These are phyloP conservation scores for Lithophane ornitopus DNA, from an alignment of 2,888 invertebrate genomes.

Conservation along the genomic window DNA sequence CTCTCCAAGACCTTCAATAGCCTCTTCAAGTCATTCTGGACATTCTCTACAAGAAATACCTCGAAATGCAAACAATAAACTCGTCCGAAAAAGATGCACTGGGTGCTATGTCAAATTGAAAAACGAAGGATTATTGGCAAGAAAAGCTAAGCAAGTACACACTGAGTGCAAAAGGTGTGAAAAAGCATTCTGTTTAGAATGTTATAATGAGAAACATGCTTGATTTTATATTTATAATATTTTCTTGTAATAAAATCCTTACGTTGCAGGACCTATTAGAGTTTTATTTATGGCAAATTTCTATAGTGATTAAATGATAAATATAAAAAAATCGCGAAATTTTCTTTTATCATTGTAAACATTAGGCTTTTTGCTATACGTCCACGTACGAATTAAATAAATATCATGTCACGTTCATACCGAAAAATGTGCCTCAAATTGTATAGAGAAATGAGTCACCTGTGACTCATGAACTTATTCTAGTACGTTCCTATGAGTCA, in stretches of 20 bases:
- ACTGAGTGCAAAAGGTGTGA: conserved; percentile 57
- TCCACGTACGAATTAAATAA: conserved; percentile 11
- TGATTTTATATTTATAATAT: conserved; percentile 30
- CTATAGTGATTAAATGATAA: conserved; percentile 1
- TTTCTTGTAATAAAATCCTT: conserved; percentile 21
- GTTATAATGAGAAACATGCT: conserved; percentile 50
- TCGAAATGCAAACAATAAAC: conserved; percentile 24
- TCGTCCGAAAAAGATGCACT: conserved; percentile 46
- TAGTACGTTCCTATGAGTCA: conserved; percentile 40
- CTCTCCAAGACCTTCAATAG: conserved; percentile 25
- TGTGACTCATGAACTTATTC: conserved; percentile 50
- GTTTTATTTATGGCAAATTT: conserved; percentile 22
- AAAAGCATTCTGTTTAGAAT: conserved; percentile 52
- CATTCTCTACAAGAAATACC: conserved; percentile 54
- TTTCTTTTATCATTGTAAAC: conserved; percentile 20
- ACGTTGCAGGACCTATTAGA: conserved; percentile 4
- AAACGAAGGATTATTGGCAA: conserved; percentile 45
- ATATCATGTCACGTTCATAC: conserved; percentile 21
- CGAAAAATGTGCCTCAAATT: conserved; percentile 35
- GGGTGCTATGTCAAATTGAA: conserved; percentile 62
- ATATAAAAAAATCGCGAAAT: conserved; percentile 14
- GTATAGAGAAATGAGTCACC: conserved; percentile 46
- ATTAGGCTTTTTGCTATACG: conserved; percentile 17
- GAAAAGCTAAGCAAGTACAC: conserved; percentile 59
- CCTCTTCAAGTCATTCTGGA: conserved; percentile 21